Percentiles rank a stretch among this genome's conserved stretches.
These are phyloP conservation scores for Rhabdornis inornatus DNA, from an alignment of 2,113 vertebrate genomes.

Conservation along the genomic window DNA sequence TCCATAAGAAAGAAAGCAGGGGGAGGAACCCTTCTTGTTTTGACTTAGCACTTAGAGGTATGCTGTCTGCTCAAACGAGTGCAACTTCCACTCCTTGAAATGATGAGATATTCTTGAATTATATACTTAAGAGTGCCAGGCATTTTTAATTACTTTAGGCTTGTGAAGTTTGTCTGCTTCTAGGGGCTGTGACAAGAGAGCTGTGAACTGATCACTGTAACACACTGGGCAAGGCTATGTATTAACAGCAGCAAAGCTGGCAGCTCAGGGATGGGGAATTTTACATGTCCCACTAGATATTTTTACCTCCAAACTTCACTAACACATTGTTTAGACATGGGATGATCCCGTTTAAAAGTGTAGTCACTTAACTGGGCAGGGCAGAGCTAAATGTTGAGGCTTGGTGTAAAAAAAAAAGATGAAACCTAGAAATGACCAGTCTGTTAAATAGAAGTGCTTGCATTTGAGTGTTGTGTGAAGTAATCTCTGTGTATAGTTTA, in stretches of 20 bases:
- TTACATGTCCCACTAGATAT: background rate
- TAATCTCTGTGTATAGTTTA: conserved; percentile 41
- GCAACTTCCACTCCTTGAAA: background rate
- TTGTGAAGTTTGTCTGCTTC: background rate
- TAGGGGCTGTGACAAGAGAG: background rate
- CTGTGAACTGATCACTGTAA: rapidly evolving
- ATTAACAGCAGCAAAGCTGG: background rate
- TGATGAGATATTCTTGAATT: background rate
- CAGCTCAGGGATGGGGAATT: background rate
- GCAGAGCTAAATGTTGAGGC: background rate
- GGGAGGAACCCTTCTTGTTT: background rate
- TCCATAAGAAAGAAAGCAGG: background rate
- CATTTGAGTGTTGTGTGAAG: conserved; percentile 33
- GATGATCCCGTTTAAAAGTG: background rate
- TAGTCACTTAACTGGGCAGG: background rate
- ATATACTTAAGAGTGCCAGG: background rate
- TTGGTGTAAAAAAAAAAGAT: background rate
- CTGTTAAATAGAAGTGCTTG: conserved; percentile 39
- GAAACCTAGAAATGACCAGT: background rate
- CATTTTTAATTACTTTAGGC: background rate
- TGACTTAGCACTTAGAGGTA: background rate
- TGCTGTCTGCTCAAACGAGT: background rate
- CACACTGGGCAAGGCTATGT: rapidly evolving
- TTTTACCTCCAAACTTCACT: background rate
- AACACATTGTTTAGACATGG: background rate